A percentile compares a stretch with the other conserved stretches of the same genome.
These are phyloP conservation scores for Acanthornis magna DNA, from an alignment of 2,797 vertebrate species.

Conservation along the genomic window DNA sequence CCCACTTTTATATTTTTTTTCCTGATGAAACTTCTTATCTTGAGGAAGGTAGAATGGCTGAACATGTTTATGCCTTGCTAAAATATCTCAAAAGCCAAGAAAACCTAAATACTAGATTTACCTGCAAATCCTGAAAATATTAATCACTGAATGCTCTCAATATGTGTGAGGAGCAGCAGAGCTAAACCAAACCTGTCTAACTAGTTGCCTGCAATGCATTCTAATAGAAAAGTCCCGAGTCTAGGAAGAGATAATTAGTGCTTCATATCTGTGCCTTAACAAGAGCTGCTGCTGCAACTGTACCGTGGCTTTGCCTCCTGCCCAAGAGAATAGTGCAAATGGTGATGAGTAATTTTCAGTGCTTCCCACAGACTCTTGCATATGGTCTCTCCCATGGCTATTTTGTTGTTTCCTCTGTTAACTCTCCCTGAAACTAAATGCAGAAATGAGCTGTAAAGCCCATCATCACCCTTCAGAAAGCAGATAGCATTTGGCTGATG, in stretches of 20 bases:
- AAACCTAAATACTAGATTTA: not conserved
- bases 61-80: not conserved
- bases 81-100: not conserved
- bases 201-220: not conserved
- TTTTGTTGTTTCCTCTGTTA: not conserved
- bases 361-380: not conserved
- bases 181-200: not conserved
- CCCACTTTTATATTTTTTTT: not conserved
- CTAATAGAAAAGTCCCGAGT: not conserved
- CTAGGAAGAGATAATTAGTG: not conserved
- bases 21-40: not conserved
- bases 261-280: not conserved
- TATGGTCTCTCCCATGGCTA: not conserved
- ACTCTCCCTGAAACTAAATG: not conserved
- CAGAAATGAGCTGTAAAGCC: not conserved
- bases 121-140: not conserved
- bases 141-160: not conserved
- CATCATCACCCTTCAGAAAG: not conserved
- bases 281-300: not conserved
- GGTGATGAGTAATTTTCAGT: not conserved
- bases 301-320: not conserved
- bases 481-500: not conserved
- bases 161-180: not conserved
- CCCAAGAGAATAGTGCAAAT: not conserved
- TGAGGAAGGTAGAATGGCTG: not conserved